Evolutionary conservation across 2,888 invertebrate genomes (phyloP).

Genomic region (Philereme transversata): DNA sequence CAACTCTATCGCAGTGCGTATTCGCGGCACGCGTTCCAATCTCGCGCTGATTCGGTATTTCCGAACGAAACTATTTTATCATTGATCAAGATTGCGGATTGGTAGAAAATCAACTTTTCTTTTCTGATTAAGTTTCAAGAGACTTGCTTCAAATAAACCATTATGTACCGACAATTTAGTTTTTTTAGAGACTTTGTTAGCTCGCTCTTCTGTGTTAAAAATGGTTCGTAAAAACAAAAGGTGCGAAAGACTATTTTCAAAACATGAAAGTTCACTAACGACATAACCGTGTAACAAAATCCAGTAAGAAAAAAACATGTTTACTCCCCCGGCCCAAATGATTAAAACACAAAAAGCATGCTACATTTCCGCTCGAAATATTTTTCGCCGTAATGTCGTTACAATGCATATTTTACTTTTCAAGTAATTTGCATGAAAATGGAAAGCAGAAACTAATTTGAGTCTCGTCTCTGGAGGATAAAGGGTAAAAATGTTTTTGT

Average conservation of each 20-base stretch:
- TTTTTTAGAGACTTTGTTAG: no score
- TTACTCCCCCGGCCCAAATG: neutral
- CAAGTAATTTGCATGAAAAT: slow-evolving; percentile 48
- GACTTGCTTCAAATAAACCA: neutral
- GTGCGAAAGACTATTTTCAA: neutral
- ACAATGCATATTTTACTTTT: slow-evolving; percentile 38
- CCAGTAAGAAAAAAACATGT: neutral
- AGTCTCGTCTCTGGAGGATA: slow-evolving; percentile 26
- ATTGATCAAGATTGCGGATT: slow-evolving; percentile 64
- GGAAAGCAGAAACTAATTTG: slow-evolving; percentile 48
- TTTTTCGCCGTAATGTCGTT: slow-evolving; percentile 24
- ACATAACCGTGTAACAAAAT: neutral
- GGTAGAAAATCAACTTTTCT: slow-evolving; percentile 44
- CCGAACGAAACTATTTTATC: slow-evolving; percentile 48
- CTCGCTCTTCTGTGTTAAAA: no score
- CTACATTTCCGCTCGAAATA: neutral
- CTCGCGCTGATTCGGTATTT: slow-evolving; percentile 66
- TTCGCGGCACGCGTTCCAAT: slow-evolving; percentile 74
- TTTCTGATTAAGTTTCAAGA: neutral
- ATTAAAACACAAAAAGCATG: neutral
- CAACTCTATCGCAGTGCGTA: slow-evolving; percentile 53
- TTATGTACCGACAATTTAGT: no score
- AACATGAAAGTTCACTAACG: neutral
- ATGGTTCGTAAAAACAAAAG: no score
- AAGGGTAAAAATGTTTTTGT: slow-evolving; percentile 28